Base-by-base conservation (phyloP, 2,113 vertebrate genomes). In the Corythornis cristatus region DNA sequence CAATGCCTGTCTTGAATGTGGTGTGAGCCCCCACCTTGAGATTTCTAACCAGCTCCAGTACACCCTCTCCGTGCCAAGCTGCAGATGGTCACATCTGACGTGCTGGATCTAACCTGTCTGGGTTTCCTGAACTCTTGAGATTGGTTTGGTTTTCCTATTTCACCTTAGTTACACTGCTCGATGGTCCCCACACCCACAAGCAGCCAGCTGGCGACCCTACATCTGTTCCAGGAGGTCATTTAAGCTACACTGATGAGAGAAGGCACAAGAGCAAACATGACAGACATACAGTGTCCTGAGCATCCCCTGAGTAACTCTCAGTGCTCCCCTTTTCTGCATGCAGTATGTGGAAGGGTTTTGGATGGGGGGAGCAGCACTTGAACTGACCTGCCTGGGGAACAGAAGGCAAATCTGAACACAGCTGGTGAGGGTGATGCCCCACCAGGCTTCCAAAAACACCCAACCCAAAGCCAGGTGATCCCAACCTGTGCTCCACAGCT, bases 331-430 rank as follows among this genome's bases (percentile, higher is more conserved):
- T 48, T 29, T 35, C 33, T 81, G 56, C 3, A 0, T 17, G 22
- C 29, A 29, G 46, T 22, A 11, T 43, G 51, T 54, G 33, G 64
- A 79, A 92, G 82, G 66, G 20, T 72, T 68, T 10, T 5, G 46
- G 57, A 10, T 18, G 70, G 82, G 50, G n/a, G 53, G 80, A 71
- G 78, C 56, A 74, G 15, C 8, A 15, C 54, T 81, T 56, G 12
- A 20, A 20, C 31, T 86, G 82, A 77, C 15, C 67, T 88, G 88
- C 79, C 67, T 25, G 53, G 61, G n/a, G 92, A 81, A 88, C 61
- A 83, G 61, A 89, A 86, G 91, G 79, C 89, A 89, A 77, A 57
- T 77, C 40, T 22, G 56, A 88, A 37, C 46, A 42, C 35, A 62
- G 43, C 54, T 92, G 78, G n/a, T 78, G 31, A 26, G 35, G 46